Evolutionary conservation across 2,113 vertebrate genomes (phyloP), one percentile per base, ranked within the genome.

Genomic region (Notothenia coriiceps): DNA sequence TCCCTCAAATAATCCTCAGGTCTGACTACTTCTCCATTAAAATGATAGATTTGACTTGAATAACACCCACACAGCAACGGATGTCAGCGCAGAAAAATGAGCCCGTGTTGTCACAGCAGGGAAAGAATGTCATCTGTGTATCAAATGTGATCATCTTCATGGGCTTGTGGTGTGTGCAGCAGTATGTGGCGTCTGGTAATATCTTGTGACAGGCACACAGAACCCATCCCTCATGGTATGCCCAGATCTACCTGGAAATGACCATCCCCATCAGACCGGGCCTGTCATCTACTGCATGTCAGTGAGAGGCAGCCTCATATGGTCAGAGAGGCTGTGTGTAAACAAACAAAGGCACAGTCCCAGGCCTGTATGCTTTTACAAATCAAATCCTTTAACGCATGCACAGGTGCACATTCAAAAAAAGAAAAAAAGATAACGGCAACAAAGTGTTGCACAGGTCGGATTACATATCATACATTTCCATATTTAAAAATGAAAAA

Each of bases 111-210:
- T 93, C 91, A 83, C 91, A 88, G 90, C 89, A 87, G 90, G 90
- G 90, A 90, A 86, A 89, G 85, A 90, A 92, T 93, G 93, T 94
- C 91, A 94, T 93, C 89, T 93, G 92, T 93, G 92, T 91, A 94
- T 95, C 94, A 93, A 93, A 94, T 93, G 91, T 91, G 89, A 94
- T 94, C 92, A 92, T 95, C 93, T 92, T 94, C 92, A 92, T 83
- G 85, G 85, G 88, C 83, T 89, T 72, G 86, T 67, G 82, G 86
- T 20, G 74, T 77, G 88, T 67, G 74, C 67, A 77, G 85, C 88
- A 20, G 80, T 91, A 74, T 74, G 80, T 70, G 78, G 76, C 43
- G 83, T 86, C 75, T 91, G 80, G 79, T 93, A 92, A 94, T 89
- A 77, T 76, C 81, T 86, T 83, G 63, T 92, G 92, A 93, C 90